Base-by-base conservation (phyloP, 2,888 invertebrate species). In the Lydus trimaculatus region DNA sequence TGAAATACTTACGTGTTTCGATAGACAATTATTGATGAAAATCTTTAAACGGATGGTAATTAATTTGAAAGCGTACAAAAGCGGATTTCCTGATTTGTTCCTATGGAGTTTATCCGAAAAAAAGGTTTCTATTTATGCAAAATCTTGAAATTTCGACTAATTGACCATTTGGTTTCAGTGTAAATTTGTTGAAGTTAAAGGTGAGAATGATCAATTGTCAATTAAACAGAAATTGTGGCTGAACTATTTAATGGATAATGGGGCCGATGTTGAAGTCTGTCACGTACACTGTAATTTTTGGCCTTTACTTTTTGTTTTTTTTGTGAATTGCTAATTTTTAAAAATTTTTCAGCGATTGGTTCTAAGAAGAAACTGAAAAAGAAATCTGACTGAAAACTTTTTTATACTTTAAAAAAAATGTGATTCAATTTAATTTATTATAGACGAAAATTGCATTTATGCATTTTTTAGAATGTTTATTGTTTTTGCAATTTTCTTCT, bases 131-230 rank as follows among this genome's bases (percentile, higher is more conserved):
- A n/a, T 36, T 13, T 36, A n/a, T 2, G 3, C 9, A n/a, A 39
- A 39, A 63, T 72, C 72, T 69, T 75, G n/a, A n/a, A n/a, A 17
- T 67, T 56, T 62, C 25, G 17, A 31, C 13, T 59, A 39, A 64
- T 17, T n/a, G 9, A 31, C n/a, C n/a, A 61, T 71, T 67, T 28
- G 28, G 4, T 82, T 84, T 31, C 83, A 91, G 90, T 89, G 90
- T 75, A 90, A 89, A 80, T 91, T 96, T 81, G 91, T 94, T 8
- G 96, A 97, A 87, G 96, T 97, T 9, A 97, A 97, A 85, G 94
- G 96, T 0, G 95, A 95, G 56, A 89, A 90, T 39, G 97, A 97
- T 86, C 88, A 87, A 71, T 87, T 96, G 4, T 94, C 95, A 0
- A 86, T 90, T 58, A 94, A 94, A 84, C 97, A 97, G 86, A 88